Evolutionary conservation across 2,797 vertebrate genomes (phyloP), one percentile per base, ranked within the genome.

Genomic region (Acrossocheilus wenchowensis): DNA sequence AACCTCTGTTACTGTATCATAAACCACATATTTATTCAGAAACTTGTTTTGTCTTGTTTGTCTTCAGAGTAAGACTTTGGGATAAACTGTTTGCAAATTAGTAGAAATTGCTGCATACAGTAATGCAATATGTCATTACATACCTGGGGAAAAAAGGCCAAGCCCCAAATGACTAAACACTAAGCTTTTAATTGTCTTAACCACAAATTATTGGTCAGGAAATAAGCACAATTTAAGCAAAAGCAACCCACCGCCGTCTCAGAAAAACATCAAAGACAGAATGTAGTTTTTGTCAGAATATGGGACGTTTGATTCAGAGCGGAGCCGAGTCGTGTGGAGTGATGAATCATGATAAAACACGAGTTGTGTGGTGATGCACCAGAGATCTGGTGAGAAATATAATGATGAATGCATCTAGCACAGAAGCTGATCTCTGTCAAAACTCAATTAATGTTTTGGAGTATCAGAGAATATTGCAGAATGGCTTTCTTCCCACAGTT

Each of bases 21-120:
- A 36, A 41, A 52, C 21, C 52, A 66, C 26, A 30, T 86, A 12
- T 69, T 84, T 66, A 62, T 43, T 54, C 26, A 23, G 34, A 78
- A 84, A 30, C 30, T 7, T 23, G 17, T 43, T 26, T 72, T 36
- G 7, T 43, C 34, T 78, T 26, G 36, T 15, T 78, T 30, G 74
- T 57, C 15, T 5, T 74, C 43, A 74, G 26, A 19, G 73, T 34
- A 34, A 78, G 21, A 57, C 23, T 43, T 62, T 43, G 54, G 23
- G 43, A 78, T 43, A 10, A 57, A 78, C 7, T 2, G 19, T 57
- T 57, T 57, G 52, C 34, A 78, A 17, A 60, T 41, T 15, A n/a
- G 48, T 52, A 52, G 30, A 77, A 36, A 66, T 14, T 30, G 30
- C 6, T 41, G 17, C 30, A 66, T 34, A 7, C 14, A 30, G 11